Conservation (phyloP, 2,888 invertebrate species). For the Stramonita haemastoma region DNA sequence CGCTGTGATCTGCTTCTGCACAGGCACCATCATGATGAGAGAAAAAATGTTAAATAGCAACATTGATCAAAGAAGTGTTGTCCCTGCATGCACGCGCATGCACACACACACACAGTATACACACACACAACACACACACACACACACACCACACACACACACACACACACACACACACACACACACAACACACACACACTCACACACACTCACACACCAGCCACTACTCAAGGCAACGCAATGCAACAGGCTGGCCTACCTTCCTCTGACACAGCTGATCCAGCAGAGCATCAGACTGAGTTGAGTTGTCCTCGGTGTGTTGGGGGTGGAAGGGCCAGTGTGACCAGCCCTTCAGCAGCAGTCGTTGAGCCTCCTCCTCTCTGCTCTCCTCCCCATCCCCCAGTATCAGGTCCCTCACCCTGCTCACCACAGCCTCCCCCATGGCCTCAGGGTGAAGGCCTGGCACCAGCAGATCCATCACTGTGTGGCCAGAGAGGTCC, state of each 20-base stretch:
- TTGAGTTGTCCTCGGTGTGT: slow-evolving; percentile 51
- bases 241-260: slow-evolving; percentile 44
- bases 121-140: no score
- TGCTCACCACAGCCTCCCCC: slow-evolving; percentile 52
- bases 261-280: slow-evolving; percentile 50
- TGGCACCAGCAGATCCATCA: slow-evolving; percentile 56
- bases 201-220: no score
- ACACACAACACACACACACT: no score
- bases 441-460: slow-evolving; percentile 47
- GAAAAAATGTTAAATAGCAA: neutral
- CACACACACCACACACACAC: no score
- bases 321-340: slow-evolving; percentile 46
- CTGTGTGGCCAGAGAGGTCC: slow-evolving; percentile 57
- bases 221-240: no score
- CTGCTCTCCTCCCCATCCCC: slow-evolving; percentile 40
- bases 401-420: slow-evolving; percentile 48
- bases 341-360: slow-evolving; percentile 58
- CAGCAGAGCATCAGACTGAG: slow-evolving; percentile 51
- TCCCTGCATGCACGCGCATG: neutral
- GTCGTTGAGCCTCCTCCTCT: slow-evolving; percentile 50
- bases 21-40: neutral
- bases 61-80: neutral
- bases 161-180: no score
- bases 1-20: slow-evolving; percentile 52
- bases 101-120: no score